Evolutionary conservation across 1,140 invertebrate genomes (phyloP), one percentile per base, ranked within the genome.

Genomic region (Drosophila burlai): DNA sequence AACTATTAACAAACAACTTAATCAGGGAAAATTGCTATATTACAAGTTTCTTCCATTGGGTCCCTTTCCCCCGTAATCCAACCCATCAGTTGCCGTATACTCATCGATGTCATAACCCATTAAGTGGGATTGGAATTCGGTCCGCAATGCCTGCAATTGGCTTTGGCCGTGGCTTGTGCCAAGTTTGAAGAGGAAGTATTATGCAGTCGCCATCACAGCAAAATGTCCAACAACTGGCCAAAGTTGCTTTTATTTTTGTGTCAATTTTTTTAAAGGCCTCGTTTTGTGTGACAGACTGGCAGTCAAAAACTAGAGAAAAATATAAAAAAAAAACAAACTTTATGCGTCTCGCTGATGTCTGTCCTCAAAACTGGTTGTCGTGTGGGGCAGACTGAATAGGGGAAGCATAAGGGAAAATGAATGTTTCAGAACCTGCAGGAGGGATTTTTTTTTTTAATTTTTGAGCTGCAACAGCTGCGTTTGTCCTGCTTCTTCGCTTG

Each of bases 91-190:
- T 6, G n/a, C 7, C 15, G 21, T 21, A 21, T n/a, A 62, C 47
- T 49, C 61, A 68, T 71, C 42, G 55, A 73, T 61, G 75, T 80
- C 83, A 86, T 86, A 86, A 73, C 52, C 66, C 76, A 83, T 87
- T 83, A 80, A 71, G 66, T 63, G 50, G 60, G 36, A 87, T 83
- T 80, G 78, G 29, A 62, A 66, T 58, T 71, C 54, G 62, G 76
- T 67, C 60, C 69, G 67, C 73, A 76, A 59, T 77, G 81, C 63
- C 73, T 49, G 46, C 67, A 80, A 68, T 81, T 72, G 81, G 74
- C 74, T 77, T 76, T 78, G 75, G 62, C 57, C 62, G 21, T 69
- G 66, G 46, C 71, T 79, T 65, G 63, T 59, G 52, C 47, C 47
- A 66, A 59, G 72, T 45, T 57, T 61, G 59, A 50, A 59, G 62